phyloP scores from a whole-genome alignment of 2,888 invertebrate genomes.

The Tryphoninae sp. region DNA sequence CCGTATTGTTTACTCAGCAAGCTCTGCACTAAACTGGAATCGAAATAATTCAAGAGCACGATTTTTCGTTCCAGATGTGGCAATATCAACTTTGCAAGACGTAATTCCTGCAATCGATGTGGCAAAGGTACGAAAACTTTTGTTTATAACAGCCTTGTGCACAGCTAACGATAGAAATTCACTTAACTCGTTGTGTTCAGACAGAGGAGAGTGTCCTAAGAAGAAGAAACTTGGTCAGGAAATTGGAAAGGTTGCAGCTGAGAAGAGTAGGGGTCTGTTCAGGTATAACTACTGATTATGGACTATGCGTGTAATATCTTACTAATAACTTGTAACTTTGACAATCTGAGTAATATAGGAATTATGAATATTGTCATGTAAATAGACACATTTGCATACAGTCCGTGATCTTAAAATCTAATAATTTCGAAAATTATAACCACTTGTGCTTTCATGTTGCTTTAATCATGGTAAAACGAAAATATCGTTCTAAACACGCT shows the following conservation, averaged over 20 bases:
- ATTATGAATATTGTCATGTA: too few relatives aligned
- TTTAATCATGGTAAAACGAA: too few relatives aligned
- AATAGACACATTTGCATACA: too few relatives aligned
- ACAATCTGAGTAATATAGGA: too few relatives aligned
- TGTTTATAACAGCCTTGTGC: too few relatives aligned
- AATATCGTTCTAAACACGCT: background rate
- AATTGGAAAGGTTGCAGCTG: slow-evolving; percentile 98
- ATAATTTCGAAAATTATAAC: too few relatives aligned
- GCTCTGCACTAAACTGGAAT: background rate
- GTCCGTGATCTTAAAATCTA: too few relatives aligned
- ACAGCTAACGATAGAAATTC: background rate
- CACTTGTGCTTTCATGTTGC: too few relatives aligned
- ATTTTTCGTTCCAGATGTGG: slow-evolving; percentile 85
- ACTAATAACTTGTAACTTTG: too few relatives aligned
- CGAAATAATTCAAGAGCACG: slow-evolving; percentile 41
- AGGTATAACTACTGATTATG: slow-evolving; percentile 71
- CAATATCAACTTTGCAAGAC: slow-evolving; percentile 96
- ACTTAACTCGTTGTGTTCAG: slow-evolving; percentile 68
- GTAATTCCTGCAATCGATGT: slow-evolving; percentile 95
- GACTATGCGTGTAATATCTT: background rate
- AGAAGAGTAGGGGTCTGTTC: slow-evolving; percentile 97
- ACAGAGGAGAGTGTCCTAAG: slow-evolving; percentile 82
- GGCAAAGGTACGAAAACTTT: slow-evolving; percentile 84
- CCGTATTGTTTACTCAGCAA: background rate
- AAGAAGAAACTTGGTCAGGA: slow-evolving; percentile 96